Conservation (phyloP, 2,888 invertebrate species). For the Cheilosia soror region DNA sequence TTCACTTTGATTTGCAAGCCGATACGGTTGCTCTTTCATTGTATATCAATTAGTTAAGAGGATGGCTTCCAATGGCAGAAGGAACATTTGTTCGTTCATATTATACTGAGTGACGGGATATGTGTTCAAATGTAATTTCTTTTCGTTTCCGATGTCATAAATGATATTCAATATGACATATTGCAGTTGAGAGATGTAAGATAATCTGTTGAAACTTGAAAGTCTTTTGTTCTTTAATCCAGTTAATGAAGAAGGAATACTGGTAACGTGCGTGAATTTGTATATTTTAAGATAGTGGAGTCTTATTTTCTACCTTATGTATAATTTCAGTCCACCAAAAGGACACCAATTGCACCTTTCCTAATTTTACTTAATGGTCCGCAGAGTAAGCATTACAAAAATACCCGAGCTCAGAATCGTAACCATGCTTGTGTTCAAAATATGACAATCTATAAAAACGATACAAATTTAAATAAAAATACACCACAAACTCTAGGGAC, state of each 20-base stretch:
- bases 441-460: no score
- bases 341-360: conserved; percentile 17
- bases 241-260: conserved; percentile 8
- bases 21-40: conserved; percentile 50
- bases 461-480: no score
- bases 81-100: neutral
- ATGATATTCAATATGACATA: conserved; percentile 46
- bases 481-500: no score
- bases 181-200: conserved; percentile 3
- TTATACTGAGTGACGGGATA: conserved; percentile 53
- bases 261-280: neutral
- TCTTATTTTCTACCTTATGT: conserved; percentile 6
- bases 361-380: no score
- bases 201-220: neutral
- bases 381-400: no score
- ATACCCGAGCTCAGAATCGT: no score
- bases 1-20: conserved; percentile 55
- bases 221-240: conserved; percentile 24
- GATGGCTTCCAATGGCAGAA: conserved; percentile 3
- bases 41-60: conserved; percentile 47
- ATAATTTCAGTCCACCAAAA: neutral
- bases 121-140: conserved; percentile 52
- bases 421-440: no score
- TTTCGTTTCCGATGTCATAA: conserved; percentile 40
- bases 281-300: conserved; percentile 5